A percentile compares a stretch with the other conserved stretches of the same genome.
phyloP scores from a whole-genome alignment of 2,888 invertebrate genomes.

The Hybos culiciformis region DNA sequence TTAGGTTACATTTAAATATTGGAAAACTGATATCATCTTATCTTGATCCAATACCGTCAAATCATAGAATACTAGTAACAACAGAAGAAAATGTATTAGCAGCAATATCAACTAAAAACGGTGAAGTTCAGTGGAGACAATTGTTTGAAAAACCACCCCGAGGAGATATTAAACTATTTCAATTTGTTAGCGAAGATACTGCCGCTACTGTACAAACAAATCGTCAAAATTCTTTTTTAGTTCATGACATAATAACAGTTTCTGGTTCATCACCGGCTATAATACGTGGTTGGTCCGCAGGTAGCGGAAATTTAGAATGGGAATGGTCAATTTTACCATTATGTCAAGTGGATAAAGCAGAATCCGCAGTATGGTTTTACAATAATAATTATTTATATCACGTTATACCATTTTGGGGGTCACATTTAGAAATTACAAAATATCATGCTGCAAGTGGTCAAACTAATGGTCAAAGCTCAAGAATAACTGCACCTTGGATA shows the following conservation, averaged over 20 bases:
- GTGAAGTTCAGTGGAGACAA: constrained; percentile 59
- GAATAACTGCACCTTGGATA: constrained; percentile 50
- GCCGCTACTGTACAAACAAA: constrained; percentile 19
- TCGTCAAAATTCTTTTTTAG: constrained; percentile 24
- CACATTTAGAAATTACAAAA: constrained; percentile 50
- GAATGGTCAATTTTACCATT: constrained; percentile 54
- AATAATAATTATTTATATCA: constrained; percentile 45
- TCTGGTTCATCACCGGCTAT: constrained; percentile 59
- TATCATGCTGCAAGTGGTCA: constrained; percentile 48
- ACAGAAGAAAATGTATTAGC: constrained; percentile 82
- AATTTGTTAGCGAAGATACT: constrained; percentile 16
- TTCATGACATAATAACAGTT: constrained; percentile 57
- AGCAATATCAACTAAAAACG: constrained; percentile 64
- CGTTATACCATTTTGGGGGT: constrained; percentile 44
- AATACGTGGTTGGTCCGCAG: constrained; percentile 66
- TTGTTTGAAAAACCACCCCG: constrained; percentile 52
- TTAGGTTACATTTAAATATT: constrained; percentile 69
- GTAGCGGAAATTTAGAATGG: constrained; percentile 54
- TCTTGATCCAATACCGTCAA: constrained; percentile 57
- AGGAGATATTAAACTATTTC: constrained; percentile 50
- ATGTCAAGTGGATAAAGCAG: constrained; percentile 27
- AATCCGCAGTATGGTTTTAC: constrained; percentile 45
- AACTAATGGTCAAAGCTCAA: constrained; percentile 40
- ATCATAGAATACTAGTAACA: constrained; percentile 63
- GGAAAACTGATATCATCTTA: constrained; percentile 66